Percentiles rank a stretch among this genome's conserved stretches.
Evolutionary conservation across 2,113 vertebrate genomes (phyloP).

Genomic region (Steatornis caripensis): DNA sequence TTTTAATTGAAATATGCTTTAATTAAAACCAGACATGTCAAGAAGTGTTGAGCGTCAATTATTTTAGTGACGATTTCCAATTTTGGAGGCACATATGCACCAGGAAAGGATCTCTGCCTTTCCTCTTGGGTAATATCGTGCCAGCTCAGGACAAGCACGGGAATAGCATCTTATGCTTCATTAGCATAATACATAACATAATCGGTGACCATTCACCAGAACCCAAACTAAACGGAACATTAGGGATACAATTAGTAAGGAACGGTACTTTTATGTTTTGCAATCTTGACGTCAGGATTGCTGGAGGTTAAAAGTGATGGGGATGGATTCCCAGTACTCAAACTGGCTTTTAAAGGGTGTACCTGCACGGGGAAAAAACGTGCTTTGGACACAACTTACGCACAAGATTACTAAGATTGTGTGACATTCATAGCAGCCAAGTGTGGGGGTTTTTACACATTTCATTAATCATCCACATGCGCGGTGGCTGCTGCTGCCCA

Average conservation of each 20-base stretch:
- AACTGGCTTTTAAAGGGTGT: neutral
- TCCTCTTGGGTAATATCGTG: neutral
- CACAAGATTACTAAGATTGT: neutral
- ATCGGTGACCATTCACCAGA: neutral
- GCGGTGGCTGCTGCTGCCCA: neutral
- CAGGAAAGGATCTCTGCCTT: neutral
- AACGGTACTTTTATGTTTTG: neutral
- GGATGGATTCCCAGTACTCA: neutral
- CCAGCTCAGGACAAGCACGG: neutral
- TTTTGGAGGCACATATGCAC: neutral
- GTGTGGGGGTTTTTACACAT: neutral
- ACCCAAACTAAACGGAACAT: neutral
- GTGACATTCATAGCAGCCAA: neutral
- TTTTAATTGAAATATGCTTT: conserved; percentile 67
- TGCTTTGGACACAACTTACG: neutral
- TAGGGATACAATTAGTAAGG: neutral
- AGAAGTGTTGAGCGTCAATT: conserved; percentile 54
- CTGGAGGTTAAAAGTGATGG: neutral
- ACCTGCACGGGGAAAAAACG: neutral
- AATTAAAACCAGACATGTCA: conserved; percentile 67
- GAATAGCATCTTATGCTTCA: neutral
- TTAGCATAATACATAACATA: neutral
- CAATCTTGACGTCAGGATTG: neutral
- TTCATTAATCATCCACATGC: neutral
- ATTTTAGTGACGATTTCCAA: conserved; percentile 25